Percentiles rank a stretch among this genome's conserved stretches.
Evolutionary conservation across 92 coral and sea anemone genomes (phyloP).

Genomic region (Phenganax subtilis): DNA sequence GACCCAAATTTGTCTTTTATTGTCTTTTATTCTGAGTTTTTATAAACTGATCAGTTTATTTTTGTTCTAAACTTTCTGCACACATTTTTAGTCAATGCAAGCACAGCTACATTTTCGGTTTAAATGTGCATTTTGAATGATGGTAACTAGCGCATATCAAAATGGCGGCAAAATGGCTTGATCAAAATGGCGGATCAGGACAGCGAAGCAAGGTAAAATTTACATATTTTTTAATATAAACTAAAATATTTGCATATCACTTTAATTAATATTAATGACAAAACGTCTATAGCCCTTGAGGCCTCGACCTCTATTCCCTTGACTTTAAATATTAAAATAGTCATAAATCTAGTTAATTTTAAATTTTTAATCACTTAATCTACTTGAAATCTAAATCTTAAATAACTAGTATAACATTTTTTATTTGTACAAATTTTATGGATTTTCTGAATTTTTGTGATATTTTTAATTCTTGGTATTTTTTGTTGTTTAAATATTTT

Average conservation of each 20-base stretch:
- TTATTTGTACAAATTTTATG: neutral
- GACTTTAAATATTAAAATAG: too few species aligned
- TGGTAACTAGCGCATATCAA: neutral
- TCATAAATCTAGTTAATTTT: neutral
- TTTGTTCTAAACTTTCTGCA: too few species aligned
- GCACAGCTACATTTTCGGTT: neutral
- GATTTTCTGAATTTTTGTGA: neutral
- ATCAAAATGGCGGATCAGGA: slow-evolving; percentile 10
- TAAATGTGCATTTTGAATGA: neutral
- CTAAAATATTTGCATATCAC: neutral
- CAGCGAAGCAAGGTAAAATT: slow-evolving; percentile 12
- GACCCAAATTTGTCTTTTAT: too few species aligned
- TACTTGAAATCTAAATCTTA: neutral
- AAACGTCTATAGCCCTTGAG: neutral
- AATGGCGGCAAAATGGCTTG: neutral
- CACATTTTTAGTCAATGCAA: too few species aligned
- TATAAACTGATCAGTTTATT: too few species aligned
- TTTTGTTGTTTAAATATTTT: neutral
- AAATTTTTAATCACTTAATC: neutral
- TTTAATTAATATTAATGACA: neutral
- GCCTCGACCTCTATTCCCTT: neutral
- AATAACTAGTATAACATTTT: neutral
- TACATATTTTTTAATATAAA: slow-evolving; percentile 1
- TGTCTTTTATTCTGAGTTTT: too few species aligned
- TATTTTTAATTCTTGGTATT: neutral